These are phyloP conservation scores for Drosophila baimaii DNA, from an alignment of 1,140 invertebrate species.

Conservation along the genomic window DNA sequence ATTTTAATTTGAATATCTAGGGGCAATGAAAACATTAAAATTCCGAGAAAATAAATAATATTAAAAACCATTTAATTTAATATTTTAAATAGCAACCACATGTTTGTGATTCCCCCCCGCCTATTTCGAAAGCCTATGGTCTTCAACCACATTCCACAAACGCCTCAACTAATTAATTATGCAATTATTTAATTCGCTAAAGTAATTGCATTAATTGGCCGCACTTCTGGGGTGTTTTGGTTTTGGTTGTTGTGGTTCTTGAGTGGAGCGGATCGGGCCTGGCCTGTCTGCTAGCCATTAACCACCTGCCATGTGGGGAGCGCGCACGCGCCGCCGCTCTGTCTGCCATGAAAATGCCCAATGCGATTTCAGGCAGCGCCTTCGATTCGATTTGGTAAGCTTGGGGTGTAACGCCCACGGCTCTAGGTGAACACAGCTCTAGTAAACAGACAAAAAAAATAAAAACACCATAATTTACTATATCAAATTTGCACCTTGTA, in stretches of 20 bases:
- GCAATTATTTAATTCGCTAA: constrained; percentile 61
- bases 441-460: neutral
- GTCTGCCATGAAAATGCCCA: constrained; percentile 30
- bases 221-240: constrained; percentile 27
- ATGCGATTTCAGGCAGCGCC: constrained; percentile 48
- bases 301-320: constrained; percentile 24
- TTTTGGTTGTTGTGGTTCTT: constrained; percentile 40
- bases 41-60: neutral
- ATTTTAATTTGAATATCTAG: too few species aligned
- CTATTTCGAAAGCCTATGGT: constrained; percentile 40
- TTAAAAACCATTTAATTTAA: neutral
- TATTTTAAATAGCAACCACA: neutral
- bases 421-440: constrained; percentile 20
- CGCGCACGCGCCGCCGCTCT: constrained; percentile 21
- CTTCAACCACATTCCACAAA: constrained; percentile 49
- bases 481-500: constrained; percentile 5
- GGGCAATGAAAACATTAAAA: neutral
- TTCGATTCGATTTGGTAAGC: constrained; percentile 45
- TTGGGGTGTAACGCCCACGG: constrained; percentile 35
- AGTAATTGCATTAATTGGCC: constrained; percentile 60
- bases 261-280: neutral
- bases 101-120: neutral
- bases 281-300: constrained; percentile 13
- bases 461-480: neutral
- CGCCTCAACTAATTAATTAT: constrained; percentile 57